Conservation (phyloP, 2,888 invertebrate species). For the Cactoblastis cactorum region DNA sequence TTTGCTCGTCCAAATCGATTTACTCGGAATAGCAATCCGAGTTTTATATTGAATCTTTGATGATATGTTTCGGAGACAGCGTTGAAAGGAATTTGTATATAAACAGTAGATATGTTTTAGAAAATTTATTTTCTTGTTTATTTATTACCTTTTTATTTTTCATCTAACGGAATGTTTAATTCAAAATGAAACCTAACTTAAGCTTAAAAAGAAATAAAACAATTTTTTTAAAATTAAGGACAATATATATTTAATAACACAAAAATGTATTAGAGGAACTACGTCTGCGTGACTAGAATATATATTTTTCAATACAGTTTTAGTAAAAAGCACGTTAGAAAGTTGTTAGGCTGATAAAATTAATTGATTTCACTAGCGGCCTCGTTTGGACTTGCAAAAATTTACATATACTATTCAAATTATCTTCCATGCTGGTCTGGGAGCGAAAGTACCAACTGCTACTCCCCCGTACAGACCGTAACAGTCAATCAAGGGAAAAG, state of each 20-base stretch:
- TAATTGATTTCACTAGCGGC: background rate
- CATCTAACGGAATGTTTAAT: too few relatives aligned
- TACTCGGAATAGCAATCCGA: background rate
- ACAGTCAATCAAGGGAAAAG: too few relatives aligned
- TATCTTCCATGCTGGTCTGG: too few relatives aligned
- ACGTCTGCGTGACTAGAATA: too few relatives aligned
- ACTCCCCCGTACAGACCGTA: too few relatives aligned
- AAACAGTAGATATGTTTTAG: too few relatives aligned
- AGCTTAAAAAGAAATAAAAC: too few relatives aligned
- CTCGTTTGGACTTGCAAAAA: background rate
- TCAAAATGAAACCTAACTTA: too few relatives aligned
- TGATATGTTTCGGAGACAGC: slow-evolving; percentile 18
- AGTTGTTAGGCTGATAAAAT: background rate
- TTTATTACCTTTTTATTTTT: too few relatives aligned
- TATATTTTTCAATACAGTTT: background rate
- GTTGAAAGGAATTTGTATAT: too few relatives aligned
- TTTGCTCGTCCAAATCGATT: background rate
- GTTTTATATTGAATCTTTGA: slow-evolving; percentile 6
- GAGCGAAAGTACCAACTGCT: too few relatives aligned
- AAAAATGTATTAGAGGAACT: background rate
- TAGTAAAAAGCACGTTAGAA: background rate
- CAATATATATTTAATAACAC: background rate
- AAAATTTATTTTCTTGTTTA: background rate
- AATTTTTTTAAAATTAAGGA: background rate
- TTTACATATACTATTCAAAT: too few relatives aligned